Conservation (phyloP, 2,113 vertebrate genomes). For the Ginglymostoma cirratum region DNA sequence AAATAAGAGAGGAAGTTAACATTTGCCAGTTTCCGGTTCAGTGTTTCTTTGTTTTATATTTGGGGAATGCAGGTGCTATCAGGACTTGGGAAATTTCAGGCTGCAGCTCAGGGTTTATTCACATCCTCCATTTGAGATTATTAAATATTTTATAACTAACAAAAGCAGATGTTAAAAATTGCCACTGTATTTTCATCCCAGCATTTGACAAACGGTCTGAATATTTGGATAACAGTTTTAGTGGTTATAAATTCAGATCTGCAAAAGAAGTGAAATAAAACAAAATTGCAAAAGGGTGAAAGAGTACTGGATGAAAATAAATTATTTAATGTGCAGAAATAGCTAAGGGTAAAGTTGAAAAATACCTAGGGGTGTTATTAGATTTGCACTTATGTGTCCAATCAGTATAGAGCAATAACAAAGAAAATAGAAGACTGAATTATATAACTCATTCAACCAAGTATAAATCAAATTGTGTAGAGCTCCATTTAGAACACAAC, state of each 20-base stretch:
- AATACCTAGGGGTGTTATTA: not conserved
- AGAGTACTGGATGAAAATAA: not conserved
- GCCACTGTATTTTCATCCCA: not conserved
- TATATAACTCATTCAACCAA: not conserved
- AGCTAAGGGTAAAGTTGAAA: conserved; percentile 1
- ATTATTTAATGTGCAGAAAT: not conserved
- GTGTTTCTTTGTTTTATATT: not conserved
- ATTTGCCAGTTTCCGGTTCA: not conserved
- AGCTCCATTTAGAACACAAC: not conserved
- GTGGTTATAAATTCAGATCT: not conserved
- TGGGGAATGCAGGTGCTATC: not conserved
- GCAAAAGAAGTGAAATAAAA: not conserved
- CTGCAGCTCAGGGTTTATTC: not conserved
- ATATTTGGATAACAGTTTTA: not conserved
- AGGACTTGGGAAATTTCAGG: not conserved
- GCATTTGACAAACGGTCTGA: not conserved
- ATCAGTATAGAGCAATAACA: not conserved
- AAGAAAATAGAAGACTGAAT: conserved; percentile 5
- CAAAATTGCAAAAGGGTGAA: not conserved
- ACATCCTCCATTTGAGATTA: not conserved
- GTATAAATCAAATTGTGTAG: not conserved
- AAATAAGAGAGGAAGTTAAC: not conserved
- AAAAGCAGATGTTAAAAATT: not conserved
- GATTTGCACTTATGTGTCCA: not conserved
- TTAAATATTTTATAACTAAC: not conserved